These are phyloP conservation scores for Leptodactylus fallax DNA, from an alignment of 2,797 vertebrate genomes.

Conservation along the genomic window DNA sequence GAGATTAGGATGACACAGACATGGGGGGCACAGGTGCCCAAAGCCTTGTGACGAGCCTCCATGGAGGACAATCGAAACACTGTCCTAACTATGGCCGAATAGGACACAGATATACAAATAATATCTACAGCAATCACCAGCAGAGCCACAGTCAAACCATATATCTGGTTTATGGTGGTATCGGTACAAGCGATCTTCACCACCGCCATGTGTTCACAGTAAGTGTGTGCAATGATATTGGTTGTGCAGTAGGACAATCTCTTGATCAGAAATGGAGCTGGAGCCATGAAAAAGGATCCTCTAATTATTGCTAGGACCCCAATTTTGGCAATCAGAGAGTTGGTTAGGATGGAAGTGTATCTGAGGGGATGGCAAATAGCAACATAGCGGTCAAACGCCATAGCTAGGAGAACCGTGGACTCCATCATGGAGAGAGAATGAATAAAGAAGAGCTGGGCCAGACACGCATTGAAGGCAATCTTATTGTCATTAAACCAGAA, in stretches of 20 bases:
- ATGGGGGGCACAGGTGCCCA: slow-evolving; percentile 45
- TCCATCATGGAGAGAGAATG: slow-evolving; percentile 64
- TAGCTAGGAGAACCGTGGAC: slow-evolving; percentile 45
- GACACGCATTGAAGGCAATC: slow-evolving; percentile 71
- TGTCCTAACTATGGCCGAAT: slow-evolving; percentile 43
- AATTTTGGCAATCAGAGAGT: slow-evolving; percentile 13
- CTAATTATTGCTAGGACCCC: slow-evolving; percentile 11
- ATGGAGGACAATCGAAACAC: slow-evolving; percentile 45
- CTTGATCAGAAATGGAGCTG: slow-evolving; percentile 34
- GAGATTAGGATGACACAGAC: slow-evolving; percentile 40
- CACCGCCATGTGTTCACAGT: slow-evolving; percentile 60
- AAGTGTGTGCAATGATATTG: slow-evolving; percentile 47
- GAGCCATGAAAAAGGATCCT: slow-evolving; percentile 41
- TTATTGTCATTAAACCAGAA: slow-evolving; percentile 68
- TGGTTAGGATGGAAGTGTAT: slow-evolving; percentile 35
- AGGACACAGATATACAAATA: slow-evolving; percentile 47
- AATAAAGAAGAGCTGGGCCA: slow-evolving; percentile 74
- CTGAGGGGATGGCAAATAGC: slow-evolving; percentile 48
- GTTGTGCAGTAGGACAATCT: slow-evolving; percentile 52
- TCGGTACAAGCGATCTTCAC: slow-evolving; percentile 53
- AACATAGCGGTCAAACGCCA: slow-evolving; percentile 57
- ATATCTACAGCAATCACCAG: slow-evolving; percentile 51
- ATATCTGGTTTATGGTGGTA: slow-evolving; percentile 40
- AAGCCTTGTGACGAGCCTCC: slow-evolving; percentile 41
- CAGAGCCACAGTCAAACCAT: slow-evolving; percentile 41